Evolutionary conservation across 92 coral and sea anemone genomes (phyloP), one percentile per base, ranked within the genome.

Genomic region (Porites lobata): DNA sequence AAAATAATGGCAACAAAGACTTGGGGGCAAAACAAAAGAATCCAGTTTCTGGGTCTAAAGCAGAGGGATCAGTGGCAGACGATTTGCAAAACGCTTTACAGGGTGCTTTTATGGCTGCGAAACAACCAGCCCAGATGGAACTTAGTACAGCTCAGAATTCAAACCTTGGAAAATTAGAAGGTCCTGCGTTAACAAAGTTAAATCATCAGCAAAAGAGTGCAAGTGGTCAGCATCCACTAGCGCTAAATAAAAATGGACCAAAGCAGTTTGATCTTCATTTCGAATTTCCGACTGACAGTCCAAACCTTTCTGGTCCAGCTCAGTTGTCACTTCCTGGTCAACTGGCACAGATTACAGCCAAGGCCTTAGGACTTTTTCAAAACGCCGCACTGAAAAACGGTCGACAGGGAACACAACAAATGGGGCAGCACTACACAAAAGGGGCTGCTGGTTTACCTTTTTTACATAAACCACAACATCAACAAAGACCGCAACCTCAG

Each of bases 341-440:
- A 21, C 22, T 83, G 32, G 80, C 80, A 8, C 70, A 83, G 64
- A 72, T 73, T 56, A 62, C 79, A 18, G 80, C 87, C 10, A 50
- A 62, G 15, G 87, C 80, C 1, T 9, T 74, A 8, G 80, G 72
- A 1, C 22, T 83, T 11, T 53, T 83, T 50, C 62, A 83, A 11
- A 73, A 53, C 22, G 47, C 7, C 47, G 73, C 80, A 21, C 8
- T 72, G 0, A 56, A 57, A 70, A 69, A 29, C 58, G 68, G 19
- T 10, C 13, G 61, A 38, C 86, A 32, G 32, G 11, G 50, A 18
- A 66, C 10, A 20, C 73, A 1, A 1, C 29, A 38, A 50, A 15
- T 15, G 47, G 47, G 43, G 15, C 62, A 3, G 13, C 85, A 62
- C 47, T 59, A n/a, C 50, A 50, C 87, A 38, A 83, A 43, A 21